phyloP scores from a whole-genome alignment of 2,113 vertebrate species.

The Pardalotus punctatus region DNA sequence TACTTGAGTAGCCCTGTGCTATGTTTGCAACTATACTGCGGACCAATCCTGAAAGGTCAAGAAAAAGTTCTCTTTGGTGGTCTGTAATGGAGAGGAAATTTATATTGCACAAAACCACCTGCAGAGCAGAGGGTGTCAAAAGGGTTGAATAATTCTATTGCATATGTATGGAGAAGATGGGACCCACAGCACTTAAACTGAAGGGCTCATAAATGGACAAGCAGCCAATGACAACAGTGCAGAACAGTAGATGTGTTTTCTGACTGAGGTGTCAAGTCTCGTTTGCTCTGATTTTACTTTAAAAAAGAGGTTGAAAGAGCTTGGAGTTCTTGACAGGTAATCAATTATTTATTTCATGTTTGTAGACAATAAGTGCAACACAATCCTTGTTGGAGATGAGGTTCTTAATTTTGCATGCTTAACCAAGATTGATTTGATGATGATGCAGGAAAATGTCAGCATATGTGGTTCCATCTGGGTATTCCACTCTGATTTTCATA shows the following conservation, averaged over 20 bases:
- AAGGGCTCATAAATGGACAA: not conserved
- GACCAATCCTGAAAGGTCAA: not conserved
- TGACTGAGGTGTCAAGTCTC: not conserved
- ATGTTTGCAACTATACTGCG: not conserved
- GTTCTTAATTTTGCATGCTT: not conserved
- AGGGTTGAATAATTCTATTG: not conserved
- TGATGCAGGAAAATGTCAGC: slow-evolving; percentile 13
- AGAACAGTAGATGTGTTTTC: not conserved
- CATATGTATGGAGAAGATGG: not conserved
- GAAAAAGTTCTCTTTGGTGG: not conserved
- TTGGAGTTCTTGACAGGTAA: not conserved
- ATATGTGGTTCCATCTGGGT: slow-evolving; percentile 49
- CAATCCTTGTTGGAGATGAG: not conserved
- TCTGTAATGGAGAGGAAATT: not conserved
- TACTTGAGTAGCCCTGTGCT: not conserved
- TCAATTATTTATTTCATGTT: not conserved
- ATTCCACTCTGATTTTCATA: not conserved
- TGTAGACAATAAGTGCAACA: not conserved
- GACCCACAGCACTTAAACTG: not conserved
- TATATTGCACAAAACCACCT: not conserved
- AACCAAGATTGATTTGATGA: not conserved
- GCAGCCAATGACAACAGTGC: not conserved
- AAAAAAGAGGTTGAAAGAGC: not conserved
- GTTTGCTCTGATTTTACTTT: not conserved
- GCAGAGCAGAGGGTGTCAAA: not conserved